A percentile compares a stretch with the other conserved stretches of the same genome.
Conservation (phyloP, 2,888 invertebrate species). For the Hypolimnas misippus region DNA sequence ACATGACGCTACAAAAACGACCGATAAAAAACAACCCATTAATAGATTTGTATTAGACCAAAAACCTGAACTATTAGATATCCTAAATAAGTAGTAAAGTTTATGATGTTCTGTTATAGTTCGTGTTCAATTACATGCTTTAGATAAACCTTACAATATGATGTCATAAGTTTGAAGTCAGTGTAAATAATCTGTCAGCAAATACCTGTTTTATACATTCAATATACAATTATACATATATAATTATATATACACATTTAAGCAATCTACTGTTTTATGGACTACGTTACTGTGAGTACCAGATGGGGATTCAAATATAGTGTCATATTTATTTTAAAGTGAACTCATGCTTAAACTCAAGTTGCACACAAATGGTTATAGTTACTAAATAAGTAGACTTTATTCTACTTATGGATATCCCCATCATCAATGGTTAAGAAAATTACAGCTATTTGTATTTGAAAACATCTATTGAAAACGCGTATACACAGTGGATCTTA, state of each 20-base stretch:
- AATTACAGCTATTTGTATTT: not conserved
- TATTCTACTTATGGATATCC: no score
- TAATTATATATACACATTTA: not conserved
- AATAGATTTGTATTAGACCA: not conserved
- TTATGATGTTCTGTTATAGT: not conserved
- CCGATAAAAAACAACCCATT: not conserved
- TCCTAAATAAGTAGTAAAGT: not conserved
- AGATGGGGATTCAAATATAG: not conserved
- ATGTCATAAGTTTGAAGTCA: not conserved
- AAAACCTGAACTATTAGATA: not conserved
- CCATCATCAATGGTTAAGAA: not conserved
- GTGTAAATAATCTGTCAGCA: not conserved
- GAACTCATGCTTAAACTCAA: no score
- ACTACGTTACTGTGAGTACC: not conserved
- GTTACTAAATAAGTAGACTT: no score
- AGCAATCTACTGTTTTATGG: conserved; percentile 3
- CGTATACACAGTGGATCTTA: conserved; percentile 7
- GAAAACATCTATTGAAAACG: conserved; percentile 3
- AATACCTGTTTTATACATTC: not conserved
- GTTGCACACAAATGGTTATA: no score
- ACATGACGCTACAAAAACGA: not conserved
- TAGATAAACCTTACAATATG: not conserved
- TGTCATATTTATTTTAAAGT: not conserved
- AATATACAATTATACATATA: not conserved
- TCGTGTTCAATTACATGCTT: not conserved